A percentile compares a stretch with the other conserved stretches of the same genome.
Evolutionary conservation across 2,888 invertebrate species (phyloP).

Genomic region (Drymonia ruficornis): DNA sequence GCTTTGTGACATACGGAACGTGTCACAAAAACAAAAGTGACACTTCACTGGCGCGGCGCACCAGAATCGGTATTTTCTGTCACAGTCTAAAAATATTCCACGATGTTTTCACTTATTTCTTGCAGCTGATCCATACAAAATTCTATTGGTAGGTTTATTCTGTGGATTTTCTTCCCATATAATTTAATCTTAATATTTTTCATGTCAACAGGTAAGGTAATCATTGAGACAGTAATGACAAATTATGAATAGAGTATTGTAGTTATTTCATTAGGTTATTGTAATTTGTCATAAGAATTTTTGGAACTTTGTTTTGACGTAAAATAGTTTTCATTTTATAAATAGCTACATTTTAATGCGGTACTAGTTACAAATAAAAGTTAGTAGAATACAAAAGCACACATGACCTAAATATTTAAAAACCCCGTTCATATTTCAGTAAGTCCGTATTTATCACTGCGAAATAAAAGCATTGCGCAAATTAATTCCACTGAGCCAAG

Average conservation of each 20-base stretch:
- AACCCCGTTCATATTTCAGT: no score
- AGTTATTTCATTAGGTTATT: neutral
- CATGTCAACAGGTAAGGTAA: slow-evolving; percentile 19
- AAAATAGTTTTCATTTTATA: no score
- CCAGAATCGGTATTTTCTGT: slow-evolving; percentile 16
- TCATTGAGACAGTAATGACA: slow-evolving; percentile 15
- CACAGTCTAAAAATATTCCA: slow-evolving; percentile 22
- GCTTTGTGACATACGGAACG: slow-evolving; percentile 44
- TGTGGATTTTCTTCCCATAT: slow-evolving; percentile 8
- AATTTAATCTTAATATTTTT: slow-evolving; percentile 11
- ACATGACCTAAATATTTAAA: no score
- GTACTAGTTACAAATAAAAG: no score
- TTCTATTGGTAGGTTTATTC: neutral
- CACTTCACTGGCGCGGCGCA: slow-evolving; percentile 22
- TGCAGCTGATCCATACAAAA: neutral
- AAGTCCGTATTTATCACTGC: no score
- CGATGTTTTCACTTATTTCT: slow-evolving; percentile 7
- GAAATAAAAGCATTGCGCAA: no score
- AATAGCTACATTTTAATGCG: no score
- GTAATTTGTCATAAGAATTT: neutral
- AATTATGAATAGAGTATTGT: slow-evolving; percentile 14
- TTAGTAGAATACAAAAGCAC: no score
- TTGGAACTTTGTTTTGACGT: neutral
- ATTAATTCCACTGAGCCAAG: no score
- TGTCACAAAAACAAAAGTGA: slow-evolving; percentile 46